Evolutionary conservation across 2,113 vertebrate species (phyloP).

Genomic region (Calonectris borealis): DNA sequence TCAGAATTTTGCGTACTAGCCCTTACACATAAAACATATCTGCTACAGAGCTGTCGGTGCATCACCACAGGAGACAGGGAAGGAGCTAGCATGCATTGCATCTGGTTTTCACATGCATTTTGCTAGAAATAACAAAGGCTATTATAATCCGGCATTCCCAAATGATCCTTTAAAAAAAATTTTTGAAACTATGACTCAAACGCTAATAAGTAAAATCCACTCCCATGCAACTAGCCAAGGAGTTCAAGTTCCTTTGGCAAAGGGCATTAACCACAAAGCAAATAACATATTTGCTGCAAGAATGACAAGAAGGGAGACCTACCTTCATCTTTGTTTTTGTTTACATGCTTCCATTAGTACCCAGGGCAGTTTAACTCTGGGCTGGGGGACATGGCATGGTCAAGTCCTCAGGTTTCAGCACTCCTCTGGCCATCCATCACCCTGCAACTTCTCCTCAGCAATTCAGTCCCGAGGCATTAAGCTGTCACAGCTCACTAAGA

Average conservation of each 20-base stretch:
- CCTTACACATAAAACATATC: not conserved
- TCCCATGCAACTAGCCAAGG: not conserved
- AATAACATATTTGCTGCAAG: not conserved
- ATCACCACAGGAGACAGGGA: not conserved
- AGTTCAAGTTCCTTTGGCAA: not conserved
- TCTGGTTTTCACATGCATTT: not conserved
- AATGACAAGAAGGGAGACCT: slow-evolving; percentile 3
- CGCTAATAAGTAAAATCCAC: not conserved
- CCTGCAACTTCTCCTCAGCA: not conserved
- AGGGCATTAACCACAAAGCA: not conserved
- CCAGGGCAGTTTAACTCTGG: not conserved
- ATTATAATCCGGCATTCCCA: not conserved
- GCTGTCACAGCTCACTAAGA: not conserved
- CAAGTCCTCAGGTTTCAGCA: not conserved
- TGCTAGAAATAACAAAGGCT: not conserved
- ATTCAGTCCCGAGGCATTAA: not conserved
- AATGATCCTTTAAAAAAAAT: not conserved
- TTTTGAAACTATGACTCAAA: not conserved
- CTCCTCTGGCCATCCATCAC: not conserved
- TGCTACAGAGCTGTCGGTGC: not conserved
- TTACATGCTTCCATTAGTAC: not conserved
- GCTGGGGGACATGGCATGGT: not conserved
- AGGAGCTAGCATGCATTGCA: not conserved
- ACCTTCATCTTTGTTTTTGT: slow-evolving; percentile 7
- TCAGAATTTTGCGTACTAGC: not conserved